Conservation (phyloP, 2,888 invertebrate species). For the Archaeoteleia sp. region DNA sequence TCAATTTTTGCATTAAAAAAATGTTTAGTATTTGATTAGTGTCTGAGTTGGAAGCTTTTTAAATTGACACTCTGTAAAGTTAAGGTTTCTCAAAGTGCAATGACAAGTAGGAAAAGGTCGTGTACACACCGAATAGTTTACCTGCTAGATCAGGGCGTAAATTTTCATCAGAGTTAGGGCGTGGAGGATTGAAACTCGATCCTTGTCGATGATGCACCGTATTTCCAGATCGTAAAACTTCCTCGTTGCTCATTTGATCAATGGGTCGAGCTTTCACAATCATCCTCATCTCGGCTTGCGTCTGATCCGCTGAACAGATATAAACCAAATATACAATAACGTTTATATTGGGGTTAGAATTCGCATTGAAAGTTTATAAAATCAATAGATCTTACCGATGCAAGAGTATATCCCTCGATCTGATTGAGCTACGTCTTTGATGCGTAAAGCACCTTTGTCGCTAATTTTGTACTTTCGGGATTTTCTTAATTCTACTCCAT, state of each 20-base stretch:
- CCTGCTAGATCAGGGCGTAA: conserved; percentile 53
- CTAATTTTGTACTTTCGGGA: conserved; percentile 91
- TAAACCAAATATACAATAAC: conserved; percentile 15
- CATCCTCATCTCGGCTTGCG: conserved; percentile 87
- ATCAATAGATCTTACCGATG: conserved; percentile 76
- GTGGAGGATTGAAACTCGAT: conserved; percentile 71
- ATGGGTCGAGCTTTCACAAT: conserved; percentile 87
- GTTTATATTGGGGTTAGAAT: conserved; percentile 5
- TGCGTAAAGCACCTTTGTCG: conserved; percentile 92
- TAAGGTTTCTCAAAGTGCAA: too few species aligned
- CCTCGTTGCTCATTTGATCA: conserved; percentile 87
- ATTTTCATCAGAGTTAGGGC: conserved; percentile 76
- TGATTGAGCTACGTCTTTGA: conserved; percentile 85
- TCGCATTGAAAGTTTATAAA: conserved; percentile 16
- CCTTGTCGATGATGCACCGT: conserved; percentile 72
- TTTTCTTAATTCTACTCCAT: conserved; percentile 85
- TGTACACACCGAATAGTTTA: conserved; percentile 30
- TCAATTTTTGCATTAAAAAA: too few species aligned
- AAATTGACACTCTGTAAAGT: too few species aligned
- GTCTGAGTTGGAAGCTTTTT: too few species aligned
- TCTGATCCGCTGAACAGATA: conserved; percentile 79
- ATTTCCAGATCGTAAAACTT: conserved; percentile 77
- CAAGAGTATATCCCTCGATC: conserved; percentile 93
- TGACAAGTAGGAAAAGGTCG: conserved; percentile 12
- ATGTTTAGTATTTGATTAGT: too few species aligned